Percentiles rank a stretch among this genome's conserved stretches.
Conservation (phyloP, 92 coral and sea anemone species). For the Epizoanthus rinbou region DNA sequence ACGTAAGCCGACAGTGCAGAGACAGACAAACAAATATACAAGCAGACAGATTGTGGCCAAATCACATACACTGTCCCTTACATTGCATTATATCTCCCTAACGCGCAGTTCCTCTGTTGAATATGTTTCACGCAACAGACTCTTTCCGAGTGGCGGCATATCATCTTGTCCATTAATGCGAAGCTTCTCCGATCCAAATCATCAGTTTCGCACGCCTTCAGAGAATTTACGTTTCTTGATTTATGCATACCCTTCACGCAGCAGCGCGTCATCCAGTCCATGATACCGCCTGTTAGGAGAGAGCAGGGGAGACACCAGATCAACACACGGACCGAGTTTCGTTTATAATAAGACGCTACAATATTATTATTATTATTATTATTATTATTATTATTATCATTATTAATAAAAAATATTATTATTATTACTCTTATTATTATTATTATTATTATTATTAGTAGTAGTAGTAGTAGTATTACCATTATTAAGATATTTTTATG, state of each 20-base stretch:
- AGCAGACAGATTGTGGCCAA: not conserved
- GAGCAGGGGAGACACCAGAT: no score
- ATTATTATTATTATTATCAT: no score
- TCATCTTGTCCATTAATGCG: conserved; percentile 47
- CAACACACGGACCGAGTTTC: no score
- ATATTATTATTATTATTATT: no score
- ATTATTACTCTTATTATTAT: no score
- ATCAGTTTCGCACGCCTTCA: conserved; percentile 64
- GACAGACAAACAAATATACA: not conserved
- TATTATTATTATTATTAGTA: no score
- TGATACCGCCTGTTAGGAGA: conserved; percentile 4
- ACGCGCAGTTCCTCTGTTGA: conserved; percentile 67
- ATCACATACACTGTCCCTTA: conserved; percentile 38
- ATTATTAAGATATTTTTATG: no score
- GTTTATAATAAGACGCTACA: no score
- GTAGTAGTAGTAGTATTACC: no score
- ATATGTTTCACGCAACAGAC: conserved; percentile 75
- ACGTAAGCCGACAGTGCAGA: not conserved
- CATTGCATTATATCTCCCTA: conserved; percentile 81
- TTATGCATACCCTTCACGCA: conserved; percentile 69
- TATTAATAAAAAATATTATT: no score
- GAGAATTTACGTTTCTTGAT: not conserved
- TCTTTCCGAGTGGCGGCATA: conserved; percentile 76
- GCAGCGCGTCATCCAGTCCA: conserved; percentile 73
- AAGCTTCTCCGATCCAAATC: conserved; percentile 75